Base-by-base conservation (phyloP, 2,797 vertebrate genomes). In the Pristis pectinata region DNA sequence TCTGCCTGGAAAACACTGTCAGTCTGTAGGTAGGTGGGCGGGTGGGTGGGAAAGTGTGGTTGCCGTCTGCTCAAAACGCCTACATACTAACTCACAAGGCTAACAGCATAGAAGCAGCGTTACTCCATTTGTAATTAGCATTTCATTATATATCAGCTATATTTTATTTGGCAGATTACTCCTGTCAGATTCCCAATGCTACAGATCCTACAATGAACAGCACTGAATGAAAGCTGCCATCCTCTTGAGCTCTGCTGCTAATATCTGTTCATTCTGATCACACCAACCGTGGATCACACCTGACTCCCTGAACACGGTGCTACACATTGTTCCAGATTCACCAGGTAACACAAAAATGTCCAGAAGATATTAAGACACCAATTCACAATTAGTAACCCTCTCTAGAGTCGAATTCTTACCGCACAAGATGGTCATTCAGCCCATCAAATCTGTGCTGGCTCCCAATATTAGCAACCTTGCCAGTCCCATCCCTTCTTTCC, bases 41-140 rank as follows among this genome's bases (percentile, higher is more conserved):
- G 61, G 87, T 37, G 59, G 59, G 87, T 91, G 87, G 59, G 59
- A 91, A 91, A 64, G 87, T 91, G 87, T 67, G 87, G 87, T 41
- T 67, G 15, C 87, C 61, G 61, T 67, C 87, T 91, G 61, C 87
- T 91, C 87, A 41, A n/a, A n/a, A 41, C 59, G 87, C 87, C 87
- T 67, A 64, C 87, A 41, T 41, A 91, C 61, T 9, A 64, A 91
- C 34, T 64, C 87, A 91, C 87, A 89, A 56, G 13, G n/a, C 56
- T 59, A 34, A 56, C 53, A 59, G 56, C 34, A 22, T 37, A 24
- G 59, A n/a, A 91, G 87, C 87, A 64, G 61, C 37, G n/a, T 67
- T 89, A 91, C 59, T 67, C 59, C 41, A 10, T 41, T 91, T 91
- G 19, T 19, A 91, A 37, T 41, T 67, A 91, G 37, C 24, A 67